phyloP scores from a whole-genome alignment of 2,888 invertebrate genomes.

The Xestia xanthographa region DNA sequence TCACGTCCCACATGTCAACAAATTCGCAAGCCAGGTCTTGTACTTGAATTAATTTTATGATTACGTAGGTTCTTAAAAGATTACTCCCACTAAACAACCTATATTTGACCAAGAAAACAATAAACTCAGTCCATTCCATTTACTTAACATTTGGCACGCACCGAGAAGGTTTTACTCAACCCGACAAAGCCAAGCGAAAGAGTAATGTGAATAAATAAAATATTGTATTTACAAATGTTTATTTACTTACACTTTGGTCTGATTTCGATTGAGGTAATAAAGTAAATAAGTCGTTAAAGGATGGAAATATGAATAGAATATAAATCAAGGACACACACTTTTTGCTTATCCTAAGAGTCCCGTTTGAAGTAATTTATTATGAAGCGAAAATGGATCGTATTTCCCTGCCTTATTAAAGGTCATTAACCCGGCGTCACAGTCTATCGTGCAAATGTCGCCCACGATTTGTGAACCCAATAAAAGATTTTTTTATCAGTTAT shows the following conservation, averaged over 20 bases:
- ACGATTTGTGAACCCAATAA: neutral
- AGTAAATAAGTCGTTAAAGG: neutral
- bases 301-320: neutral
- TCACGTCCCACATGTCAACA: too few relatives aligned
- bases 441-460: neutral
- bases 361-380: neutral
- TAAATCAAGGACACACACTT: neutral
- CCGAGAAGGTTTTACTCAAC: constrained; percentile 17
- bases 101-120: constrained; percentile 4
- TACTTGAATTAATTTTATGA: too few relatives aligned
- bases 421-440: neutral
- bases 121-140: constrained; percentile 25
- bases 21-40: too few relatives aligned
- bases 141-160: constrained; percentile 45
- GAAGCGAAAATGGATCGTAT: neutral
- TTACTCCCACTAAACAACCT: neutral
- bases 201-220: constrained; percentile 2
- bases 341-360: neutral
- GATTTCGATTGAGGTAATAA: neutral
- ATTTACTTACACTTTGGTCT: neutral
- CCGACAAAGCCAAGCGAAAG: constrained; percentile 5
- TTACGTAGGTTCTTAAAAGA: neutral
- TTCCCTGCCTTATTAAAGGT: constrained; percentile 3
- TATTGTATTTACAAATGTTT: neutral
- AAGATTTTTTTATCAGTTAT: neutral